Conservation (phyloP, 2,888 invertebrate species). For the Hedychridium roseum region DNA sequence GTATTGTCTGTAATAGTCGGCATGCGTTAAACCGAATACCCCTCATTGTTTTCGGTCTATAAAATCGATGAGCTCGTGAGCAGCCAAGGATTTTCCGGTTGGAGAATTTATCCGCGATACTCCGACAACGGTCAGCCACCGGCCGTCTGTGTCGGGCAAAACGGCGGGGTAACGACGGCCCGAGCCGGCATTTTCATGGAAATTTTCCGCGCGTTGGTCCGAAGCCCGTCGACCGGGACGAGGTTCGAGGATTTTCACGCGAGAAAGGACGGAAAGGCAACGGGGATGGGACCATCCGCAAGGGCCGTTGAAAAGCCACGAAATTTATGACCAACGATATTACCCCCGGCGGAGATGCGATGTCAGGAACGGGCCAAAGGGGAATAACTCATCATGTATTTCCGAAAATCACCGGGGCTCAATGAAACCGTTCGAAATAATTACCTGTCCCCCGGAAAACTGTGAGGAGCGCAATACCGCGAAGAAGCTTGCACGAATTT, state of each 20-base stretch:
- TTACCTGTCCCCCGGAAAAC: too few species aligned
- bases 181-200: slow-evolving; percentile 25
- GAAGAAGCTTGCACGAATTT: too few species aligned
- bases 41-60: slow-evolving; percentile 17
- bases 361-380: background rate
- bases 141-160: slow-evolving; percentile 2
- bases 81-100: slow-evolving; percentile 29
- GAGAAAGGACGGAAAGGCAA: background rate
- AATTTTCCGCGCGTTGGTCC: slow-evolving; percentile 29
- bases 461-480: too few species aligned
- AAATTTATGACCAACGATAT: slow-evolving; percentile 39
- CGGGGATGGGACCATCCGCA: slow-evolving; percentile 4
- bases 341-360: slow-evolving; percentile 16
- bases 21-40: slow-evolving; percentile 33
- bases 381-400: background rate
- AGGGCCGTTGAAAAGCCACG: slow-evolving; percentile 1
- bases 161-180: slow-evolving; percentile 4
- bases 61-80: slow-evolving; percentile 22
- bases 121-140: slow-evolving; percentile 21
- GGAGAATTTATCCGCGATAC: slow-evolving; percentile 31
- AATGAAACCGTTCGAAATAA: too few species aligned
- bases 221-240: slow-evolving; percentile 13
- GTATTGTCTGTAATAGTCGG: slow-evolving; percentile 41
- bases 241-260: slow-evolving; percentile 17
- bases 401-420: background rate